These are phyloP conservation scores for Chymomyza costata DNA, from an alignment of 1,140 invertebrate genomes.

Conservation along the genomic window DNA sequence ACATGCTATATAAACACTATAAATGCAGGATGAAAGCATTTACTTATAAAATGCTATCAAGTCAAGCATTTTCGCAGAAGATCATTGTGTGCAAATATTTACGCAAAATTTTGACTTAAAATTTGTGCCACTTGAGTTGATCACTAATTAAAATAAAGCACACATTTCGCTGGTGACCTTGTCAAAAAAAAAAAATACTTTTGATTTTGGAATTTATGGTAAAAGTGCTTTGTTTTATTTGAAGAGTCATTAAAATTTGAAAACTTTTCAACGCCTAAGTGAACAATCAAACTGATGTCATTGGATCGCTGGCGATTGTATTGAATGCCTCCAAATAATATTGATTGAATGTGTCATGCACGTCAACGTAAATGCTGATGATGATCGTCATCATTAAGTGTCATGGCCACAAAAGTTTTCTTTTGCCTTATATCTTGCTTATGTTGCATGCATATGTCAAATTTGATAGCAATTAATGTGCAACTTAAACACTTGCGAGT, in stretches of 20 bases:
- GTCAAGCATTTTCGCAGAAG: slow-evolving; percentile 13
- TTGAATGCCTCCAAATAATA: not conserved
- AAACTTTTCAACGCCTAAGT: too few species aligned
- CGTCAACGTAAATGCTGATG: too few species aligned
- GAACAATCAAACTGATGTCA: slow-evolving; percentile 61
- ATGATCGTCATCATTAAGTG: too few species aligned
- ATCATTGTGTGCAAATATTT: slow-evolving; percentile 23
- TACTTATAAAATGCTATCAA: slow-evolving; percentile 44
- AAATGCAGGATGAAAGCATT: slow-evolving; percentile 69
- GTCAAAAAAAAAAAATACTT: too few species aligned
- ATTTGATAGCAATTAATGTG: slow-evolving; percentile 27
- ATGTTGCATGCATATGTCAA: not conserved
- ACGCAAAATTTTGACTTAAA: too few species aligned
- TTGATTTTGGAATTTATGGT: too few species aligned
- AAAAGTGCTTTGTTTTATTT: slow-evolving; percentile 10
- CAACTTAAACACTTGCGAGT: slow-evolving; percentile 27
- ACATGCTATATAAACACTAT: slow-evolving; percentile 33
- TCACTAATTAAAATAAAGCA: slow-evolving; percentile 52
- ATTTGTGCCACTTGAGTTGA: slow-evolving; percentile 48
- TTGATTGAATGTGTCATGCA: slow-evolving; percentile 45
- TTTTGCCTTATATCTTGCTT: too few species aligned
- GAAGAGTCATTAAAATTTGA: too few species aligned
- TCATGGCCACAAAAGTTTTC: too few species aligned
- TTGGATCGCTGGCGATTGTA: slow-evolving; percentile 34
- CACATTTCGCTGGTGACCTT: too few species aligned